A percentile compares a stretch with the other conserved stretches of the same genome.
Conservation (phyloP, 2,888 invertebrate species). For the Xanthia icteritia region DNA sequence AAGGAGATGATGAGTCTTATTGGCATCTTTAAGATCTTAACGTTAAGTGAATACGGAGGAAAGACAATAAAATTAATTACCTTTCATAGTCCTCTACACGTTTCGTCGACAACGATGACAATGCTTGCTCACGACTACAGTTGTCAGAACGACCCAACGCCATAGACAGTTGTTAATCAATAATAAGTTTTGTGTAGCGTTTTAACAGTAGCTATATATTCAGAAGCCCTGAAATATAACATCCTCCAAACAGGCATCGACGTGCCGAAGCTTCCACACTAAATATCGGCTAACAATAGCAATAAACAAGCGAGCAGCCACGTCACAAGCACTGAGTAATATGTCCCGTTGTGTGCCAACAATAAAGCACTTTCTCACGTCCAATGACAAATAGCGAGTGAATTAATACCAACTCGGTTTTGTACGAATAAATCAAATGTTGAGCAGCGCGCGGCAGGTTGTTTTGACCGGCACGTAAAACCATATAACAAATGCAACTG, state of each 20-base stretch:
- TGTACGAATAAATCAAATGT: slow-evolving; percentile 84
- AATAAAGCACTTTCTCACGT: slow-evolving; percentile 88
- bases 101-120: not conserved
- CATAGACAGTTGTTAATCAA: too few relatives aligned
- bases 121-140: not conserved
- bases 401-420: slow-evolving; percentile 83
- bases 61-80: not conserved
- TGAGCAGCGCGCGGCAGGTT: slow-evolving; percentile 80
- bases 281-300: slow-evolving; percentile 53
- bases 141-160: too few relatives aligned
- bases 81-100: too few relatives aligned
- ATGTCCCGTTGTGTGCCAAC: slow-evolving; percentile 80
- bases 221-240: slow-evolving; percentile 28
- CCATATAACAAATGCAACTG: not conserved
- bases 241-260: slow-evolving; percentile 17
- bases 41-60: not conserved
- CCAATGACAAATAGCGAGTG: slow-evolving; percentile 87
- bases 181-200: too few relatives aligned
- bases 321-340: slow-evolving; percentile 68
- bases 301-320: slow-evolving; percentile 55
- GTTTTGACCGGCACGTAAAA: slow-evolving; percentile 70
- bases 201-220: not conserved
- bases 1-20: slow-evolving; percentile 5
- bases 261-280: slow-evolving; percentile 42
- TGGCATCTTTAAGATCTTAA: not conserved